Conservation (phyloP, 1,140 invertebrate species). For the Neoseiulus cucumeris region DNA sequence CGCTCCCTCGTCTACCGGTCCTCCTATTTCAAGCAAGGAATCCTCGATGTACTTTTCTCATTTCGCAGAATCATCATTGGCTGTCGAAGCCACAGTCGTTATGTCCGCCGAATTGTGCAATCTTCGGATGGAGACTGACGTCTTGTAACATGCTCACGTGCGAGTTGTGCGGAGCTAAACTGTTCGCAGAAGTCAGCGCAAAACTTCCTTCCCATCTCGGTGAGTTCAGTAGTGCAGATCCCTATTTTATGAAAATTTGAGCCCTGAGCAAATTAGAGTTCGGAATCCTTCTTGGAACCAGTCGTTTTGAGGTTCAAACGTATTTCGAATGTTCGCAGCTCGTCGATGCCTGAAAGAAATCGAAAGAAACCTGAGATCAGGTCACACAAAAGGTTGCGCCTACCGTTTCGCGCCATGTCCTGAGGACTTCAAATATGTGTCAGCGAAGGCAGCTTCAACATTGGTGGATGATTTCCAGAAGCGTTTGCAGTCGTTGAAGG, state of each 20-base stretch:
- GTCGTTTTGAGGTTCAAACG: background rate
- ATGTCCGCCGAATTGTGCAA: slow-evolving; percentile 1
- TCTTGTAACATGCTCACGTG: slow-evolving; percentile 9
- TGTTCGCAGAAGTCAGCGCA: background rate
- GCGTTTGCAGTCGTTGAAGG: background rate
- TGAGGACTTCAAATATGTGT: background rate
- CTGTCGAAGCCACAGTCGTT: background rate
- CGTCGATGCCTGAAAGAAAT: background rate
- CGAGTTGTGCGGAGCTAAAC: background rate
- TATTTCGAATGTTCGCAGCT: background rate
- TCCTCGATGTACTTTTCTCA: no score
- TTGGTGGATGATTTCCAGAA: background rate
- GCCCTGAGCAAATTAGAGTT: no score
- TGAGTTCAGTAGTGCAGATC: no score
- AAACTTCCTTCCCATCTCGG: background rate
- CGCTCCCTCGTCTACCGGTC: no score
- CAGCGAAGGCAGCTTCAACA: background rate
- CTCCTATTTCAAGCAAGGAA: no score
- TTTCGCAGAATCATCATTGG: slow-evolving; percentile 1
- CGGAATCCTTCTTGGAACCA: no score
- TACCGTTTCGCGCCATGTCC: background rate
- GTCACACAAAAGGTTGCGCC: background rate
- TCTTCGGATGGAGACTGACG: slow-evolving; percentile 1
- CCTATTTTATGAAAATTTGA: no score
- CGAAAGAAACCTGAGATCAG: background rate